These are phyloP conservation scores for Cosmorhoe ocellata DNA, from an alignment of 2,888 invertebrate genomes.

Conservation along the genomic window DNA sequence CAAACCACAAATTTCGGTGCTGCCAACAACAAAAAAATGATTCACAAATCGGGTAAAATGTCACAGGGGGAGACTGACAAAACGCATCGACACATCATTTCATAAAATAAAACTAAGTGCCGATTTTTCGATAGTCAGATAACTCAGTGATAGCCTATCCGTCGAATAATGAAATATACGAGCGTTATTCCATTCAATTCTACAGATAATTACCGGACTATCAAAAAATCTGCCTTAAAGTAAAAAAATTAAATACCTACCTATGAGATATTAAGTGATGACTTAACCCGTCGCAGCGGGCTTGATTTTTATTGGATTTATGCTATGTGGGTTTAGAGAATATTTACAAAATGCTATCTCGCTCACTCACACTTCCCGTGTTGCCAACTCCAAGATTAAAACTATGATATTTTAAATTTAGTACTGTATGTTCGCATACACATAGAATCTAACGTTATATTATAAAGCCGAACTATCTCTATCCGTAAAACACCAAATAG, in stretches of 20 bases:
- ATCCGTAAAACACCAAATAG: constrained; percentile 41
- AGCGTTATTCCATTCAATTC: no score
- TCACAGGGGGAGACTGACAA: constrained; percentile 59
- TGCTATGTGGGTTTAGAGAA: constrained; percentile 71
- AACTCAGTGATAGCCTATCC: no score
- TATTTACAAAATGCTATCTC: constrained; percentile 79
- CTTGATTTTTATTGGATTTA: constrained; percentile 70
- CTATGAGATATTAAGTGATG: constrained; percentile 80
- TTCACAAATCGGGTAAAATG: constrained; percentile 40
- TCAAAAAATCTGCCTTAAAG: no score
- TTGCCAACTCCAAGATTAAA: constrained; percentile 47
- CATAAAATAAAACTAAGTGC: constrained; percentile 70
- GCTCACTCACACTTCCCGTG: constrained; percentile 63
- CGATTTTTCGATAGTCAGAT: no score
- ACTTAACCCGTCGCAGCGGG: constrained; percentile 62
- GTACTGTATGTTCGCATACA: constrained; percentile 40
- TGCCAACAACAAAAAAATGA: constrained; percentile 46
- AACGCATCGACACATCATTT: constrained; percentile 70
- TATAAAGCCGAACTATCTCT: constrained; percentile 39
- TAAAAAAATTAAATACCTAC: constrained; percentile 77
- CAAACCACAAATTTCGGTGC: constrained; percentile 39
- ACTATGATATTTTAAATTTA: constrained; percentile 32
- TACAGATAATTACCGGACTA: no score
- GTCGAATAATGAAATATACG: no score
- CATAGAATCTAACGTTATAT: constrained; percentile 44